Base-by-base conservation (phyloP, 2,113 vertebrate species). In the Dasyornis broadbenti region DNA sequence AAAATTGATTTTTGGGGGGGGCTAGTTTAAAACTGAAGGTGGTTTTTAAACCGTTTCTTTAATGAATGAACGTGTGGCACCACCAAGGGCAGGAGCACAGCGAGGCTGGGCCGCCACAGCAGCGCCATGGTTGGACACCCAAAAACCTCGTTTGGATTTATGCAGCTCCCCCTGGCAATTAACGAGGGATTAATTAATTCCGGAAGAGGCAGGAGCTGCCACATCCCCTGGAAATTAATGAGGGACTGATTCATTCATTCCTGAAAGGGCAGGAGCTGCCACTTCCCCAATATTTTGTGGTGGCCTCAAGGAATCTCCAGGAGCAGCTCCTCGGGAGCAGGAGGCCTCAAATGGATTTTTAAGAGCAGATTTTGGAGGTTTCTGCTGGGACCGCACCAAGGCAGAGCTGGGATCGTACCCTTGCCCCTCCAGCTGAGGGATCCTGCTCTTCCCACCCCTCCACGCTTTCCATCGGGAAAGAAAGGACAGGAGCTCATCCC, bases 41-140 rank as follows among this genome's bases (percentile, higher is more conserved):
- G 1, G 0, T 13, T 44, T 81, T 49, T 17, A 3, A 20, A 17
- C 10, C 9, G 1, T 69, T 66, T 30, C 40, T 72, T 63, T 21
- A 6, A 16, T 2, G n/a, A 63, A 37, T 24, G 15, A 35, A 33
- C 0, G 0, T 6, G 30, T 22, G 9, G 44, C 33, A 44, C 26
- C 72, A 31, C 0, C 3, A 4, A 10, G 52, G 61, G 45, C 17
- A 53, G 45, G 31, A 70, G 52, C 18, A 31, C 3, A 15, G 18
- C 0, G 1, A 76, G 39, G 52, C 2, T n/a, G 40, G 57, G 47
- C 16, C 39, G 15, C 23, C 19, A 7, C 19, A 33, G 5, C 14
- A 0, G 27, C 3, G 0, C 1, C 2, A 24, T 0, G 3, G 28
- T 1, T 1, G 10, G 57, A 16, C 6, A 3, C 33, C 20, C 57